These are phyloP conservation scores for Mus spicilegus DNA, from an alignment of 2,113 vertebrate species.

Conservation along the genomic window DNA sequence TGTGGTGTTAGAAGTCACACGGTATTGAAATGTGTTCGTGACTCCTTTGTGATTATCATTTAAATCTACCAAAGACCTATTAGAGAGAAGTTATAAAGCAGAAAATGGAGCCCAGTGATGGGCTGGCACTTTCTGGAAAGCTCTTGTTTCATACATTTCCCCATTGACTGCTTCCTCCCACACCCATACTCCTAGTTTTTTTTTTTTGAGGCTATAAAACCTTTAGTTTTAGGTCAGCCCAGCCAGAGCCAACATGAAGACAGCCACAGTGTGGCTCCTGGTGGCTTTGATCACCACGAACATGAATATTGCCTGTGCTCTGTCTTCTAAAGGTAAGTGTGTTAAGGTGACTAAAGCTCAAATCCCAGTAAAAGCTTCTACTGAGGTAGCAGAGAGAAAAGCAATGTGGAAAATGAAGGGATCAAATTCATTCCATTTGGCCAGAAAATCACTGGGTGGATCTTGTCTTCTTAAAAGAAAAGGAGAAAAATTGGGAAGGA, in stretches of 20 bases:
- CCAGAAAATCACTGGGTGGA: no score
- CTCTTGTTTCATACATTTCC: background rate
- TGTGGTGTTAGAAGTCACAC: background rate
- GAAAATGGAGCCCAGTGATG: background rate
- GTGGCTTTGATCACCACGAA: background rate
- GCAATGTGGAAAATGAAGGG: accelerated
- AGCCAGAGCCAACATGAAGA: slow-evolving; percentile 31
- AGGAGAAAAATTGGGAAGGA: background rate
- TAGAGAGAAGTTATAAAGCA: background rate
- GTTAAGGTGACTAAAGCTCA: background rate
- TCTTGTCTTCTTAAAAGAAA: background rate
- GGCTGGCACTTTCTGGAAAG: background rate
- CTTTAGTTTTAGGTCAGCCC: background rate
- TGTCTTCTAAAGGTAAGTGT: background rate
- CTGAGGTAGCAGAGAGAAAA: background rate
- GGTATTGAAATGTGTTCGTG: background rate
- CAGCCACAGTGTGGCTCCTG: background rate
- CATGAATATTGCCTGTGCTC: background rate
- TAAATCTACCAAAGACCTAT: background rate
- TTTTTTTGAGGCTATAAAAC: background rate
- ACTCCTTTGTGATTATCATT: background rate
- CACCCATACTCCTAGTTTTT: background rate
- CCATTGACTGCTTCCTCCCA: background rate
- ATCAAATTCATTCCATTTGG: background rate
- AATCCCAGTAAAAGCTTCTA: background rate